Base-by-base conservation (phyloP, 2,797 vertebrate species). In the Emydoidea blandingii region DNA sequence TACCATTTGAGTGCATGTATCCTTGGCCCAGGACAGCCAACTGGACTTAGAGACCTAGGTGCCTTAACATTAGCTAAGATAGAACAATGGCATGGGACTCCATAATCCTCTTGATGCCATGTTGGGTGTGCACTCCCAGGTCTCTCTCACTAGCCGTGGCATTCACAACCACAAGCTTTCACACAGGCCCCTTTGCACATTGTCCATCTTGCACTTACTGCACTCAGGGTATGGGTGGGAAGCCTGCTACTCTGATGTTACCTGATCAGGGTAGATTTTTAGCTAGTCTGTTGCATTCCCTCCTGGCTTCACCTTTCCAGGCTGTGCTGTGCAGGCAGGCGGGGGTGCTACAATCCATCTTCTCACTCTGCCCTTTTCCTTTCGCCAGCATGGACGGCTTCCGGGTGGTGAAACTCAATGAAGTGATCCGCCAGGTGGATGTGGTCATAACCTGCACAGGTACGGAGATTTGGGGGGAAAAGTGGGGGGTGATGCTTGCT, bases 381-480 rank as follows among this genome's bases (percentile, higher is more conserved):
- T 95, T 80, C 92, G 37, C 59, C 98, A 99, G 99, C 98, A 99
- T 99, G 99, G 99, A 99, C 19, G 99, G 99, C 82, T 99, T 99
- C 97, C 98, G 99, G 96, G 99, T 99, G 97, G 99, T 99, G 96
- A 99, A 99, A 97, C 98, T 99, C 97, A 99, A 99, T 27, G 99
- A 99, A 96, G 99, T 99, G 89, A 99, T 99, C 96, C 99, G 99
- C 90, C 99, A 99, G 97, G 99, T 99, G 98, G 99, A 99, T 96
- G 98, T 99, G 57, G 99, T 99, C 96, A 99, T 99, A 98, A 99
- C 99, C 87, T 99, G 99, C 98, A 99, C 99, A 98, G 99, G 99
- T 99, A 98, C 59, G 95, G 31, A 86, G 23, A 6, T 0, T 79
- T 93, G 53, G 83, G 5, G 87, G 57, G 79, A 7, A 14, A 12